Evolutionary conservation across 37 sponge, comb jelly and placozoan species (phyloP), one percentile per base, ranked within the genome.

Genomic region (Bolinopsis microptera): DNA sequence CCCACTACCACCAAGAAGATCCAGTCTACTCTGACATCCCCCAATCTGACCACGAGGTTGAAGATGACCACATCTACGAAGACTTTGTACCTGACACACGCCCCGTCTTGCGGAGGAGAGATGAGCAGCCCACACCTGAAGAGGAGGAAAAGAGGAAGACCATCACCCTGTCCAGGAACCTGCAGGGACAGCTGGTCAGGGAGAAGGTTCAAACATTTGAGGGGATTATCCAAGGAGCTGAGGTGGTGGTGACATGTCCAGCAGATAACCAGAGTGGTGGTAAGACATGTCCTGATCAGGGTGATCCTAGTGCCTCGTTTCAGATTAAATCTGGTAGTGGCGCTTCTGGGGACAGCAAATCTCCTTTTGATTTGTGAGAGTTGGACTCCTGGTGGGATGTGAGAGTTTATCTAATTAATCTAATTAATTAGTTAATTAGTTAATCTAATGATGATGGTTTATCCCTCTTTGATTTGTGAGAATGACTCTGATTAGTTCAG

Each of bases 121-220:
- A n/a, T 21, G 75, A 3, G 5, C 3, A 72, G 75, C 3, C 22
- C n/a, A n/a, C 3, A 2, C 31, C 31, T 3, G 26, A 3, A n/a
- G 75, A 72, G 3, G 75, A 72, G 26, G 31, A 72, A 21, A 72
- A 72, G 75, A 72, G 75, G 61, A 48, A 48, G 61, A 27, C 80
- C 3, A 2, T 86, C n/a, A 86, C 41, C 3, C 0, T 40, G 13
- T 39, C 61, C 25, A 86, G 90, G 48, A 27, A 27, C 61, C 61
- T 86, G 28, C 41, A 86, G 27, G 90, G 61, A 1, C n/a, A n/a
- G n/a, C 38, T 39, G 36, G 61, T 86, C 8, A 86, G 35, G 26
- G 90, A 86, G 61, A 86, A 86, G 90, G 90, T 86, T 22, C 48
- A 86, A 48, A 86, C 90, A 9, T 86, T 39, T 39, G 90, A 86